Evolutionary conservation across 1,140 invertebrate genomes (phyloP), one percentile per base, ranked within the genome.

Genomic region (Drosophila jambulina): DNA sequence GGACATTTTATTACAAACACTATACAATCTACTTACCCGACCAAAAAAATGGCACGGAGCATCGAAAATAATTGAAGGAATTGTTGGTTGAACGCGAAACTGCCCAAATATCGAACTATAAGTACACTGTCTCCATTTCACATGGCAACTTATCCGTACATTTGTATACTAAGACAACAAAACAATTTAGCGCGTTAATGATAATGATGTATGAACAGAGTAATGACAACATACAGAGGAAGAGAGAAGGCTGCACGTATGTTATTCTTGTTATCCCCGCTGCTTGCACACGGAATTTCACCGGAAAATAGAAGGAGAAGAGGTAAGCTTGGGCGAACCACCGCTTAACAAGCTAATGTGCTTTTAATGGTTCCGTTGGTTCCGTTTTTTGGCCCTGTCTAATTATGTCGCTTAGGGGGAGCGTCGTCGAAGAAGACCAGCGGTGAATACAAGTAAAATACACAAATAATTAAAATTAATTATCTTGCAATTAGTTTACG

Each of bases 381-480:
- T 75, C 64, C 42, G 48, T 54, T 68, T 60, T 56, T 75, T 49
- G 49, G 70, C 75, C 68, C 76, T 58, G 81, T 34, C 78, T 85
- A 86, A 88, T 90, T 88, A 90, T 88, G 87, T 78, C 75, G 62
- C 71, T 68, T 45, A 36, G 59, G 19, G 5, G 51, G 38, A 32
- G 40, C 21, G 58, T 5, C 17, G n/a, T 25, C 12, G 34, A 23
- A 15, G 23, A 17, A 29, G n/a, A 38, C n/a, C 13, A 25, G 32
- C 21, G 17, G 15, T 27, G 29, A 45, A 42, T 46, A 49, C 51
- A 67, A 88, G 85, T 90, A 85, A 91, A 88, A 88, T 90, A 88
- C 75, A 88, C 85, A 88, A 88, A 88, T 90, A 88, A 88, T 88
- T 90, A 90, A 90, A 88, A 90, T 88, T 88, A 88, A 88, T 88